phyloP scores from a whole-genome alignment of 1,140 invertebrate species.

The Papilio aristodemus region DNA sequence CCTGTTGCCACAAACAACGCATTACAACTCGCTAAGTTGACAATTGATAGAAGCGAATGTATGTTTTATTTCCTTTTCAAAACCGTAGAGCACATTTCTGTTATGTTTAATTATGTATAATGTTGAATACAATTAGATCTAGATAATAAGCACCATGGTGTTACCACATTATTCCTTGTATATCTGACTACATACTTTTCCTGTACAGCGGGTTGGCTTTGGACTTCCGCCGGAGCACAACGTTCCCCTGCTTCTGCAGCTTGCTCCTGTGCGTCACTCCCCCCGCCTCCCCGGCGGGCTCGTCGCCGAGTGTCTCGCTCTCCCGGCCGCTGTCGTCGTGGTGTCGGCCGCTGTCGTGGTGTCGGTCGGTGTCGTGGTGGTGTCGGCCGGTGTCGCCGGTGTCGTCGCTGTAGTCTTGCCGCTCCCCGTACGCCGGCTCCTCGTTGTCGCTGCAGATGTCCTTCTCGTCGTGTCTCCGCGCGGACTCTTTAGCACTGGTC shows the following conservation, averaged over 20 bases:
- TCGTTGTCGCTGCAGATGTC: slow-evolving; percentile 82
- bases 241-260: slow-evolving; percentile 79
- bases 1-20: slow-evolving; percentile 41
- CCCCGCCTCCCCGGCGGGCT: slow-evolving; percentile 54
- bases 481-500: slow-evolving; percentile 85
- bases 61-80: too few relatives aligned
- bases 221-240: slow-evolving; percentile 83
- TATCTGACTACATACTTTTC: slow-evolving; percentile 81
- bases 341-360: background rate
- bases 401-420: slow-evolving; percentile 39
- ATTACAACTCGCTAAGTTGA: too few relatives aligned
- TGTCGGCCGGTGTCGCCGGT: background rate
- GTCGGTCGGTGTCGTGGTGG: background rate
- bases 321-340: slow-evolving; percentile 16
- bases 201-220: slow-evolving; percentile 84
- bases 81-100: too few relatives aligned
- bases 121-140: too few relatives aligned
- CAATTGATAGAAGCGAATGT: too few relatives aligned
- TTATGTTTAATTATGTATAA: too few relatives aligned
- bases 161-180: too few relatives aligned
- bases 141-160: too few relatives aligned
- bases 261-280: slow-evolving; percentile 56
- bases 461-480: slow-evolving; percentile 85
- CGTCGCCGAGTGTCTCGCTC: slow-evolving; percentile 58
- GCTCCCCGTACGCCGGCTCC: slow-evolving; percentile 20